Evolutionary conservation across 2,888 invertebrate genomes (phyloP).

Genomic region (Platyscelio sp.): DNA sequence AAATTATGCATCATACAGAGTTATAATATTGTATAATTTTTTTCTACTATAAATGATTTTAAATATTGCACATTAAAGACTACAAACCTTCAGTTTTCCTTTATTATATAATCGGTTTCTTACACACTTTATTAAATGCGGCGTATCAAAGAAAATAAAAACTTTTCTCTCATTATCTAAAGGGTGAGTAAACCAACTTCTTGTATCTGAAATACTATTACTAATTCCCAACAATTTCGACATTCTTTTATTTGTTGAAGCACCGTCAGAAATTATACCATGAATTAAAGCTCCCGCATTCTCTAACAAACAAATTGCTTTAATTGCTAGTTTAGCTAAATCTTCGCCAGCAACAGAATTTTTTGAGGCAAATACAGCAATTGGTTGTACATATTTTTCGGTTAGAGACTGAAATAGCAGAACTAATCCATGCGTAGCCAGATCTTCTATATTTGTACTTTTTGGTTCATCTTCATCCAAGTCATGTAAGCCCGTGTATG

Average conservation of each 20-base stretch:
- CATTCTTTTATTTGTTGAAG: constrained; percentile 41
- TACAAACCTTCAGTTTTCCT: too few species aligned
- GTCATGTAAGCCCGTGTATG: constrained; percentile 67
- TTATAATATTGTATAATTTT: too few species aligned
- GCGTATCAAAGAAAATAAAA: constrained; percentile 30
- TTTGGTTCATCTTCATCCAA: constrained; percentile 56
- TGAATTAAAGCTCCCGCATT: constrained; percentile 28
- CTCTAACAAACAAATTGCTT: constrained; percentile 9
- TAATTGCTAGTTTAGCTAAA: constrained; percentile 53
- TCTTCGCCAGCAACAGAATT: constrained; percentile 62
- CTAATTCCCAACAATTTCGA: constrained; percentile 10
- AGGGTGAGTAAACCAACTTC: constrained; percentile 37
- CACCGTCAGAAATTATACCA: constrained; percentile 38
- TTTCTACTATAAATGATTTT: too few species aligned
- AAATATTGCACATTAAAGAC: too few species aligned
- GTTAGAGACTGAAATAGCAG: constrained; percentile 64
- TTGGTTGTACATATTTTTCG: constrained; percentile 62
- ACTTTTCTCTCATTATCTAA: not conserved
- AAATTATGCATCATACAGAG: too few species aligned
- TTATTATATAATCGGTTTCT: too few species aligned
- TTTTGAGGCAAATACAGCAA: constrained; percentile 70
- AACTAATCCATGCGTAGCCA: constrained; percentile 63
- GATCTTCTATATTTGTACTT: constrained; percentile 38
- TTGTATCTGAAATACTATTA: not conserved
- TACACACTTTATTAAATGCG: too few species aligned